A percentile compares a stretch with the other conserved stretches of the same genome.
Evolutionary conservation across 2,888 invertebrate species (phyloP).

Genomic region (Synanthedon myopaeformis): DNA sequence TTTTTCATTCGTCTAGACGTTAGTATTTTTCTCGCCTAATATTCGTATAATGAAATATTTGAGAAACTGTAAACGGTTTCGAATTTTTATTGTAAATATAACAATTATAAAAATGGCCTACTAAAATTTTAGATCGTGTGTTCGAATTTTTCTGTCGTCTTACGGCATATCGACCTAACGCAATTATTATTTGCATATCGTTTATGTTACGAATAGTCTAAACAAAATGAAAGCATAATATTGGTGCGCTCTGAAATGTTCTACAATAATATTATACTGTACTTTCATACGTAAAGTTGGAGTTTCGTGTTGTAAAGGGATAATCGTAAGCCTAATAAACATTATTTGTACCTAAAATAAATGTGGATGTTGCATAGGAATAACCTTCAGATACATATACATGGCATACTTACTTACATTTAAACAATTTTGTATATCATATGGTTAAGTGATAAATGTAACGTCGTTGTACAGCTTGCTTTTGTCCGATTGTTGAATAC

Average conservation of each 20-base stretch:
- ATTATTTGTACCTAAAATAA: slow-evolving; percentile 40
- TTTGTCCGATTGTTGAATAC: slow-evolving; percentile 30
- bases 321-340: slow-evolving; percentile 16
- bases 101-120: slow-evolving; percentile 60
- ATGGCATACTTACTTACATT: slow-evolving; percentile 10
- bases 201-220: slow-evolving; percentile 4
- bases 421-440: slow-evolving; percentile 23
- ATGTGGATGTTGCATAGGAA: slow-evolving; percentile 39
- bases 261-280: slow-evolving; percentile 8
- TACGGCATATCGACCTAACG: slow-evolving; percentile 30
- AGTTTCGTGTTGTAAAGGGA: slow-evolving; percentile 16
- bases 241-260: slow-evolving; percentile 2
- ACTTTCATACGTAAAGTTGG: slow-evolving; percentile 27
- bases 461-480: slow-evolving; percentile 28
- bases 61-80: slow-evolving; percentile 58
- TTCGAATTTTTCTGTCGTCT: slow-evolving; percentile 53
- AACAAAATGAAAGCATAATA: slow-evolving; percentile 3
- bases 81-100: slow-evolving; percentile 65
- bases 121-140: slow-evolving; percentile 51
- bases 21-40: slow-evolving; percentile 63
- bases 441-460: slow-evolving; percentile 19
- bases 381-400: slow-evolving; percentile 27
- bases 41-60: slow-evolving; percentile 52
- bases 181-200: slow-evolving; percentile 30
- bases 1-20: slow-evolving; percentile 43